phyloP scores from a whole-genome alignment of 2,113 vertebrate genomes.

The Myocastor coypus region DNA sequence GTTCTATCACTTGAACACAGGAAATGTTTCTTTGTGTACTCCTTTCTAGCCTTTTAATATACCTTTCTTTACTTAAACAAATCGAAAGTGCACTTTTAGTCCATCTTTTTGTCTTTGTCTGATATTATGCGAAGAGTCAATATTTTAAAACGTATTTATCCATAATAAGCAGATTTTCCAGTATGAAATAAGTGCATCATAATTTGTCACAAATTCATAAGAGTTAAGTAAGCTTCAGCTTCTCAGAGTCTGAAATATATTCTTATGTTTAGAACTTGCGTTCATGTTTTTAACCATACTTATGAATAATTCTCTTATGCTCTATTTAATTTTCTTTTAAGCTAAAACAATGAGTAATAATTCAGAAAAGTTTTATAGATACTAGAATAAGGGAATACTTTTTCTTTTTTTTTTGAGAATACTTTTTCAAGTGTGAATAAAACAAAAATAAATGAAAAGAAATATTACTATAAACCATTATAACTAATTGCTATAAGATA shows the following conservation, averaged over 20 bases:
- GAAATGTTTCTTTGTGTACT: neutral
- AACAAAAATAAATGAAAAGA: neutral
- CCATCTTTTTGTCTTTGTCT: slow-evolving; percentile 14
- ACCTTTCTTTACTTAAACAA: neutral
- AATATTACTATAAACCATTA: neutral
- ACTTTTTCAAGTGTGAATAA: neutral
- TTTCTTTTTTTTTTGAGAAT: no score
- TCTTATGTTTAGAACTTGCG: neutral
- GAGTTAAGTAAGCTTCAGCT: neutral
- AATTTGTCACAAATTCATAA: neutral
- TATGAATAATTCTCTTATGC: neutral
- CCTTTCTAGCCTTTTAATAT: neutral
- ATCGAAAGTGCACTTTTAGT: neutral
- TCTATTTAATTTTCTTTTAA: slow-evolving; percentile 22
- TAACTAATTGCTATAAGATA: neutral
- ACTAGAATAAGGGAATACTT: neutral
- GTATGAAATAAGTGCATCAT: neutral
- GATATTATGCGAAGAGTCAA: neutral
- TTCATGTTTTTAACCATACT: neutral
- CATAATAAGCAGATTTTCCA: neutral
- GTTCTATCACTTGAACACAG: neutral
- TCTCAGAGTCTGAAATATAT: neutral
- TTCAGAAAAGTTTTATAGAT: neutral
- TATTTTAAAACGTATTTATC: slow-evolving; percentile 2
- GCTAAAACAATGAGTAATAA: neutral